Percentiles rank a stretch among this genome's conserved stretches.
Evolutionary conservation across 2,888 invertebrate genomes (phyloP).

Genomic region (Nephrotoma guestfalica): DNA sequence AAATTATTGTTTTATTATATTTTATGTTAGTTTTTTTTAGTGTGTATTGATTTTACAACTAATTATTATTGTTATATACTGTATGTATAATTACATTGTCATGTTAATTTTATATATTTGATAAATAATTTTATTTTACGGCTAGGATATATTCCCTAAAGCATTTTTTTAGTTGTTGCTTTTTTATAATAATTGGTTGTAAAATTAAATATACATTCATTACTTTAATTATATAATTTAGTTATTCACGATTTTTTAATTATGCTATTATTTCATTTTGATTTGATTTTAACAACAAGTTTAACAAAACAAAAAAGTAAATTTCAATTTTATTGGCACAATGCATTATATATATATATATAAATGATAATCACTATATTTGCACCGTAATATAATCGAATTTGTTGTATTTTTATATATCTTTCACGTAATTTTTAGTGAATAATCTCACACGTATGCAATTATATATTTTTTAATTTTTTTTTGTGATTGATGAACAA

Average conservation of each 20-base stretch:
- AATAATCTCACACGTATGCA: not conserved
- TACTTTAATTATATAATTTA: not conserved
- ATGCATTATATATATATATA: constrained; percentile 11
- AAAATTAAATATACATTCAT: not conserved
- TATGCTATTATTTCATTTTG: not conserved
- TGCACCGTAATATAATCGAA: constrained; percentile 12
- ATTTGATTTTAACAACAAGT: not conserved
- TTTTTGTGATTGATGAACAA: not conserved
- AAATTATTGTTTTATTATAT: constrained; percentile 6
- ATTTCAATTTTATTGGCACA: constrained; percentile 13
- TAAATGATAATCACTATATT: constrained; percentile 5
- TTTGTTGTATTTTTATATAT: constrained; percentile 5
- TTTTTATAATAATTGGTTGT: not conserved
- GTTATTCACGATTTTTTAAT: not conserved
- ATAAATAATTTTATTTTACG: not conserved
- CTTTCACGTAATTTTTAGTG: constrained; percentile 5
- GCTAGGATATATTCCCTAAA: not conserved
- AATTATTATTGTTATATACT: not conserved
- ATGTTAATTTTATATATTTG: not conserved
- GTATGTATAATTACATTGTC: not conserved
- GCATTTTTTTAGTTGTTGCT: not conserved
- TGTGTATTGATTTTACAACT: not conserved
- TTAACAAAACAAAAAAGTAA: not conserved
- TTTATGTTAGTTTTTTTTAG: not conserved
- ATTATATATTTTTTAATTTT: not conserved